Percentiles rank a stretch among this genome's conserved stretches.
These are phyloP conservation scores for Corvus moneduloides DNA, from an alignment of 2,113 vertebrate species.

Conservation along the genomic window DNA sequence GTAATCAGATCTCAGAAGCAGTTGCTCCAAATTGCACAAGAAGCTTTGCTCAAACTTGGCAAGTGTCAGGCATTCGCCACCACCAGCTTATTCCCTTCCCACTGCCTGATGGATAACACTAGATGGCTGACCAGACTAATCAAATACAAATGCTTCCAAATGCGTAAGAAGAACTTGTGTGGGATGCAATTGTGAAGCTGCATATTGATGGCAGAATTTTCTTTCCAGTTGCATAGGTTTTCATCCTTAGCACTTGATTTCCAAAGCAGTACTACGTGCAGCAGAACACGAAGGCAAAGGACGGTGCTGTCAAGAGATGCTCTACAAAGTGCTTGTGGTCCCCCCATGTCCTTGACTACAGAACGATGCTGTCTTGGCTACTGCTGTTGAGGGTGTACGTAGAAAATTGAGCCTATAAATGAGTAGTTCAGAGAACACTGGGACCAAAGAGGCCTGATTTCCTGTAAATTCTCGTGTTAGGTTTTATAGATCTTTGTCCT, in stretches of 20 bases:
- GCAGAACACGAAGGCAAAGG: not conserved
- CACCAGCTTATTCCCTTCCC: not conserved
- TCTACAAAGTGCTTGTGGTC: not conserved
- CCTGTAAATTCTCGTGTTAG: not conserved
- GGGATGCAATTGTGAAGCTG: not conserved
- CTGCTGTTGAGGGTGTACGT: not conserved
- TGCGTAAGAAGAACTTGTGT: not conserved
- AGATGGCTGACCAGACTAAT: not conserved
- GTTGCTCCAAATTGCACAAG: not conserved
- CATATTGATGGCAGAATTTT: not conserved
- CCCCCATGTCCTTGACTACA: not conserved
- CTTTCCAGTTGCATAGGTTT: not conserved
- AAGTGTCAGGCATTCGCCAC: accelerated
- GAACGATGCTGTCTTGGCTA: not conserved
- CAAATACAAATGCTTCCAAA: not conserved
- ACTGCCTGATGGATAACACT: not conserved
- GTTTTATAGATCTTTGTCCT: conserved; percentile 49
- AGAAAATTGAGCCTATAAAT: not conserved
- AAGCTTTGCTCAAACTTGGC: not conserved
- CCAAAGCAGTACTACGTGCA: accelerated
- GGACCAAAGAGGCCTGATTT: conserved; percentile 5
- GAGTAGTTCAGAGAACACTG: not conserved
- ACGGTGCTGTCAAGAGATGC: not conserved
- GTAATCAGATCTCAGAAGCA: not conserved
- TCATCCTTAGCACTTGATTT: not conserved